Percentiles rank a stretch among this genome's conserved stretches.
These are phyloP conservation scores for Heliconius ismenius DNA, from an alignment of 2,888 invertebrate species.

Conservation along the genomic window DNA sequence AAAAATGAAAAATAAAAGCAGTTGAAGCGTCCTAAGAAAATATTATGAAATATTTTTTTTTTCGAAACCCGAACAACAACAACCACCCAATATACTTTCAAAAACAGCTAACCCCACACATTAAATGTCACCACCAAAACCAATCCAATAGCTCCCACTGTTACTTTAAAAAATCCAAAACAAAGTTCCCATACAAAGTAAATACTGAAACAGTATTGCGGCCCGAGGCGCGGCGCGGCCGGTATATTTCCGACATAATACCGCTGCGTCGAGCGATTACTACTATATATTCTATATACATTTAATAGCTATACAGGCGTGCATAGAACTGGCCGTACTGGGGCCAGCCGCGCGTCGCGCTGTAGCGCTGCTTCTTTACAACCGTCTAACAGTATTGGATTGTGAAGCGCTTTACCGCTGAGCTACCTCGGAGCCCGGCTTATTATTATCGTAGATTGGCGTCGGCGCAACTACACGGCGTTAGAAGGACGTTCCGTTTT, in stretches of 20 bases:
- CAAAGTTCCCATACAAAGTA: constrained; percentile 80
- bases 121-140: constrained; percentile 76
- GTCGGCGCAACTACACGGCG: constrained; percentile 83
- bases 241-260: constrained; percentile 83
- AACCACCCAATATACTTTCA: constrained; percentile 68
- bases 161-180: constrained; percentile 74
- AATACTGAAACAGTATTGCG: constrained; percentile 75
- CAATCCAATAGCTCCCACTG: constrained; percentile 68
- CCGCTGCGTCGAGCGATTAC: constrained; percentile 83
- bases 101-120: constrained; percentile 70
- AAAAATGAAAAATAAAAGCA: not conserved
- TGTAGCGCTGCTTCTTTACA: constrained; percentile 63
- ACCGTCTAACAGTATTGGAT: constrained; percentile 55
- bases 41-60: constrained; percentile 45
- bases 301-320: constrained; percentile 83
- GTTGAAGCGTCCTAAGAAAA: constrained; percentile 29
- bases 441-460: constrained; percentile 83
- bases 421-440: constrained; percentile 71
- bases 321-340: constrained; percentile 83
- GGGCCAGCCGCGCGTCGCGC: constrained; percentile 66
- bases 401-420: constrained; percentile 69
- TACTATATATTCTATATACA: constrained; percentile 83
- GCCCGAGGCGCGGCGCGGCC: constrained; percentile 78
- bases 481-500: constrained; percentile 83
- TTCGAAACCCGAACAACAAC: constrained; percentile 55